These are phyloP conservation scores for Trinorchestia longiramus DNA, from an alignment of 1,140 invertebrate species.

Conservation along the genomic window DNA sequence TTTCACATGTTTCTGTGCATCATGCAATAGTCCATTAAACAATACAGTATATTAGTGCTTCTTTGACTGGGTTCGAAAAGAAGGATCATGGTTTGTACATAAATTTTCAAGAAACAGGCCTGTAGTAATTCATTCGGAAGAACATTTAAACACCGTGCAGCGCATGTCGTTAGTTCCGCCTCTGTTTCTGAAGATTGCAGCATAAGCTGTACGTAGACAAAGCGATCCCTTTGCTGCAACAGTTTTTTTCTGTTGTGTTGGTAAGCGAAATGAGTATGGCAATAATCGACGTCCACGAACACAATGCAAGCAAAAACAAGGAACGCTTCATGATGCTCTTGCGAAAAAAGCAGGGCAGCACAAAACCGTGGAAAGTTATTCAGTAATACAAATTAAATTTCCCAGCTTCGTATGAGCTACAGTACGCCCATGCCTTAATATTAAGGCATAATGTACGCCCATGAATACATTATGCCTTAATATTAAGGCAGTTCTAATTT, in stretches of 20 bases:
- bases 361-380: neutral
- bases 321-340: neutral
- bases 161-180: neutral
- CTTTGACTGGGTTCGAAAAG: neutral
- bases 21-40: neutral
- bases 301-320: neutral
- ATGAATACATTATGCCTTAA: neutral
- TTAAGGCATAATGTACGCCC: neutral
- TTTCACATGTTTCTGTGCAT: too few species aligned
- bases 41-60: too few species aligned
- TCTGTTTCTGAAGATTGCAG: neutral
- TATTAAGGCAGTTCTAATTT: neutral
- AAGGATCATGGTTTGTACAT: neutral
- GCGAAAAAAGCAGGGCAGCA: neutral
- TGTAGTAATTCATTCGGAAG: neutral
- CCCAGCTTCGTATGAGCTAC: neutral
- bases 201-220: neutral
- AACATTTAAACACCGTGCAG: neutral
- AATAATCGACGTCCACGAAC: neutral
- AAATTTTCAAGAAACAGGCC: neutral
- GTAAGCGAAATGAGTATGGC: neutral
- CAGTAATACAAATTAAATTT: neutral
- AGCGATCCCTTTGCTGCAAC: neutral
- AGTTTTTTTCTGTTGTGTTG: neutral
- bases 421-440: neutral